Evolutionary conservation across 2,888 invertebrate species (phyloP).

Genomic region (Eremobia ochroleuca): DNA sequence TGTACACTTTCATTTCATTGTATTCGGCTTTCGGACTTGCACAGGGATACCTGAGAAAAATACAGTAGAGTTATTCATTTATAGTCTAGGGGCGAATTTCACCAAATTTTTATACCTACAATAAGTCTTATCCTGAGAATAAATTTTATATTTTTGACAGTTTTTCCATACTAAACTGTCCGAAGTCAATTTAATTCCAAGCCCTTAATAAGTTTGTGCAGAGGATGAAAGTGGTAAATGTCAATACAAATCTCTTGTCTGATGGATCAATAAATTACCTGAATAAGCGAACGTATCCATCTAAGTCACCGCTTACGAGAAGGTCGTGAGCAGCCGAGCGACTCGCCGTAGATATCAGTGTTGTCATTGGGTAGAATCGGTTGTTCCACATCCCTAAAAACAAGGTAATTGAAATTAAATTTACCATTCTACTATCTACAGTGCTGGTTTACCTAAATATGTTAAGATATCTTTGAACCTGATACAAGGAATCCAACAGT

Average conservation of each 20-base stretch:
- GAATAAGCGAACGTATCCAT: conserved; percentile 96
- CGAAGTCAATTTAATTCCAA: too few species aligned
- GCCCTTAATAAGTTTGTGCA: neutral
- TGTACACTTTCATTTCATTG: conserved; percentile 97
- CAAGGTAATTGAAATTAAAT: neutral
- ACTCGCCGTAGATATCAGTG: conserved; percentile 95
- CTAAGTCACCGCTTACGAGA: conserved; percentile 96
- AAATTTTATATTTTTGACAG: too few species aligned
- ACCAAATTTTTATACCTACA: too few species aligned
- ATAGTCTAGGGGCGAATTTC: too few species aligned
- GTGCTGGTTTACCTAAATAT: neutral
- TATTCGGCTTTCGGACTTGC: conserved; percentile 96
- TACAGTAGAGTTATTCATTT: neutral
- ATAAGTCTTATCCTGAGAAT: too few species aligned
- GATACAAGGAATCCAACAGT: conserved; percentile 97
- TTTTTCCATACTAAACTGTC: too few species aligned
- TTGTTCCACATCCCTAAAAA: conserved; percentile 96
- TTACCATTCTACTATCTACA: neutral
- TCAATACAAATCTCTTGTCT: neutral
- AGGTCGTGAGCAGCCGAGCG: conserved; percentile 96
- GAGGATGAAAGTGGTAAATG: neutral
- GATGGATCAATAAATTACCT: conserved; percentile 88
- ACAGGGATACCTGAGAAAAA: conserved; percentile 94
- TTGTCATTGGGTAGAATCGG: conserved; percentile 96
- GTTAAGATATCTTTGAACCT: conserved; percentile 86